These are phyloP conservation scores for Meghimatium bilineatum DNA, from an alignment of 2,888 invertebrate genomes.

Conservation along the genomic window DNA sequence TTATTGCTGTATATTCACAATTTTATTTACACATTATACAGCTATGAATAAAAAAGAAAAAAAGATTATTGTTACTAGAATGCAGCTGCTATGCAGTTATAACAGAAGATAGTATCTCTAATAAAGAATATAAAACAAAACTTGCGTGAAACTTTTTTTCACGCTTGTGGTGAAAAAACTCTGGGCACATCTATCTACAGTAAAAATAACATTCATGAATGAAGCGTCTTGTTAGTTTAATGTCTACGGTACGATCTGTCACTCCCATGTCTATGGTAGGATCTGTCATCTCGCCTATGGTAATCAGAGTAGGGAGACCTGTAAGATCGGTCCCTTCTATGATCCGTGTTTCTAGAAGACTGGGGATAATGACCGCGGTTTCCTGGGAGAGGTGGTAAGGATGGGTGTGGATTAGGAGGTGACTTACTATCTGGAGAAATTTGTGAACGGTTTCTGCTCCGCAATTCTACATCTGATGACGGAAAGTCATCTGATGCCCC, in stretches of 20 bases:
- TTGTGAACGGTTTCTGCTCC: neutral
- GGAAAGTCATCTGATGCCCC: constrained; percentile 9
- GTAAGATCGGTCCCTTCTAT: neutral
- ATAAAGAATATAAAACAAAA: too few species aligned
- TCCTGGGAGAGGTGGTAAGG: constrained; percentile 41
- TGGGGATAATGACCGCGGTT: constrained; percentile 2
- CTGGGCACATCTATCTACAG: too few species aligned
- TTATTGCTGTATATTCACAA: too few species aligned
- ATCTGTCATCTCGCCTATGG: neutral
- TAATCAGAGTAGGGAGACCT: neutral
- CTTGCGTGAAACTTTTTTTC: too few species aligned
- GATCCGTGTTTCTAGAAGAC: constrained; percentile 24
- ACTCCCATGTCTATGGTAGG: neutral
- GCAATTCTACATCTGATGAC: constrained; percentile 42
- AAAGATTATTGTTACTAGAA: too few species aligned
- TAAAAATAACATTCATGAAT: too few species aligned
- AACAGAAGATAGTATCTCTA: too few species aligned
- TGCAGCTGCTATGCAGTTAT: too few species aligned
- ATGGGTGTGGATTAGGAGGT: constrained; percentile 18
- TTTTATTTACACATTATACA: too few species aligned
- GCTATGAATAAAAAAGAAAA: too few species aligned
- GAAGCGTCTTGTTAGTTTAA: too few species aligned
- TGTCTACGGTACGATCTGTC: neutral
- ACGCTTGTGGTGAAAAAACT: too few species aligned
- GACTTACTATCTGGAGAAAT: constrained; percentile 13